These are phyloP conservation scores for Spermophilus dauricus DNA, from an alignment of 2,113 vertebrate species.

Conservation along the genomic window DNA sequence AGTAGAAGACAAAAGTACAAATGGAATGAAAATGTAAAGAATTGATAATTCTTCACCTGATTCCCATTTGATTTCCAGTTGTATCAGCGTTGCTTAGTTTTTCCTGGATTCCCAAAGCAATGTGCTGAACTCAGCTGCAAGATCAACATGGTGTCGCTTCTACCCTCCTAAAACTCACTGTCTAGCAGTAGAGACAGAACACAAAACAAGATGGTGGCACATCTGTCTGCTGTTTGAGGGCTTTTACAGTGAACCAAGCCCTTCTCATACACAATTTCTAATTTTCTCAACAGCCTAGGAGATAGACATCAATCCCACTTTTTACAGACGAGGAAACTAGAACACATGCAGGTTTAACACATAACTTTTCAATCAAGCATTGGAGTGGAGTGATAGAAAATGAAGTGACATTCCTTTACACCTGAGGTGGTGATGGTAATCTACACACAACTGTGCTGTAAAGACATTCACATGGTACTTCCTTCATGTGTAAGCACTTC, in stretches of 20 bases:
- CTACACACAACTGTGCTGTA: not conserved
- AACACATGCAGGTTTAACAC: not conserved
- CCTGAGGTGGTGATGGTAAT: not conserved
- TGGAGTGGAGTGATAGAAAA: not conserved
- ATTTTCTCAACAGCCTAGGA: not conserved
- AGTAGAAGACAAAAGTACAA: slow-evolving; percentile 21
- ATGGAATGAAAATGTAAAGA: not conserved
- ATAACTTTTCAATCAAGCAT: not conserved
- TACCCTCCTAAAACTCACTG: not conserved
- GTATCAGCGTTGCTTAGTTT: not conserved
- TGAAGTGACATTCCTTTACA: not conserved
- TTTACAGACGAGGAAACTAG: slow-evolving; percentile 42
- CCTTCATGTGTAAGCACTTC: not conserved
- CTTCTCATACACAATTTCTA: not conserved
- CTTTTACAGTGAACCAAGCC: not conserved
- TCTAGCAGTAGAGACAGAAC: not conserved
- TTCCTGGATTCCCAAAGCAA: not conserved
- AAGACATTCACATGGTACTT: not conserved
- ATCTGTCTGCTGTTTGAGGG: not conserved
- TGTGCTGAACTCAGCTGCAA: not conserved
- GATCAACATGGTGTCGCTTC: not conserved
- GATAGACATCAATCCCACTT: not conserved
- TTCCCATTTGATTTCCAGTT: not conserved
- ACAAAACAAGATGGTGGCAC: not conserved
- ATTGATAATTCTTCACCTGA: not conserved